Conservation (phyloP, 2,888 invertebrate species). For the Abrostola tripartita region DNA sequence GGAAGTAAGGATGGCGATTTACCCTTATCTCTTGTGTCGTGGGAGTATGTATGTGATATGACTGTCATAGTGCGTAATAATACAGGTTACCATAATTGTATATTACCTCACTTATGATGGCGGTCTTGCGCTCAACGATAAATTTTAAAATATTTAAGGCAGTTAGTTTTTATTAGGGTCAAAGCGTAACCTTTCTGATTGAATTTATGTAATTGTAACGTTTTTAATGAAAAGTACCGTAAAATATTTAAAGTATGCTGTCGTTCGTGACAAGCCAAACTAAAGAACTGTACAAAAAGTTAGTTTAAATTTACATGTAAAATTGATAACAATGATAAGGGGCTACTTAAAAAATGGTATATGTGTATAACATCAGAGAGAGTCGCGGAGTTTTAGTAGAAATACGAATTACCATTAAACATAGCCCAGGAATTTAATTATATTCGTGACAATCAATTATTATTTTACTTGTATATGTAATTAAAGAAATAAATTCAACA, state of each 20-base stretch:
- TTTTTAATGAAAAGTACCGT: conserved; percentile 2
- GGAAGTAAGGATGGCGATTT: too few relatives aligned
- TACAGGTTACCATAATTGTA: too few relatives aligned
- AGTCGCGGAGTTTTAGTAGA: not conserved
- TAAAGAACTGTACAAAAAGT: not conserved
- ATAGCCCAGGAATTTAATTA: conserved; percentile 12
- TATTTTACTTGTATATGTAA: conserved; percentile 9
- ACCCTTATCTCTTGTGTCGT: too few relatives aligned
- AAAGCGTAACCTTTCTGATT: not conserved
- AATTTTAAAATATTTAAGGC: too few relatives aligned
- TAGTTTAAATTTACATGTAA: too few relatives aligned
- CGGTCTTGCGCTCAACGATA: too few relatives aligned
- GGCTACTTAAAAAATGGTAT: conserved; percentile 12
- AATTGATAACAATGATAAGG: not conserved
- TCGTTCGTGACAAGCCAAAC: not conserved
- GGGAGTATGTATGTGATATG: too few relatives aligned
- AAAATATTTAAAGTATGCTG: conserved; percentile 11
- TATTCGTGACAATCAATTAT: conserved; percentile 21
- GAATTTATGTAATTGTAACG: not conserved
- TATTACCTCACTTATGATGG: too few relatives aligned
- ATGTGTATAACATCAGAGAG: conserved; percentile 10
- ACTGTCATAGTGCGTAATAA: too few relatives aligned
- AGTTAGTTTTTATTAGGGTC: too few relatives aligned
- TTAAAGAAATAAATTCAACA: conserved; percentile 30
- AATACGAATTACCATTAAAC: not conserved